These are phyloP conservation scores for Zygothrica quintamaculata DNA, from an alignment of 2,888 invertebrate species.

Conservation along the genomic window DNA sequence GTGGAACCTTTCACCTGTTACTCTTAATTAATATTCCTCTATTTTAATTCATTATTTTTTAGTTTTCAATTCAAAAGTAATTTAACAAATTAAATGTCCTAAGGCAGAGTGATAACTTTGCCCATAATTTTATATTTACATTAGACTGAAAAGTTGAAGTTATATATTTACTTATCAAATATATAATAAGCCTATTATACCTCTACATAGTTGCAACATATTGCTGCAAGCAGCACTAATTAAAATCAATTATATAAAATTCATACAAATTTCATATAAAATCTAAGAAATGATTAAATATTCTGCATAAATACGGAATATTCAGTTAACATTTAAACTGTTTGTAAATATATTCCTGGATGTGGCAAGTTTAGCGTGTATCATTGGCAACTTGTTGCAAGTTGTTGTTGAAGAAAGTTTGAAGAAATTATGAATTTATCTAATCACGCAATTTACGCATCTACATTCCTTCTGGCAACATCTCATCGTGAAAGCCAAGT, in stretches of 20 bases:
- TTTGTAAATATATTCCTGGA: too few relatives aligned
- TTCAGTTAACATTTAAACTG: too few relatives aligned
- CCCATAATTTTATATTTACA: constrained; percentile 19
- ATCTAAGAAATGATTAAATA: too few relatives aligned
- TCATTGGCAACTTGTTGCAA: constrained; percentile 30
- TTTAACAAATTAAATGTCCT: not conserved
- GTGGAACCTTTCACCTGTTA: constrained; percentile 8
- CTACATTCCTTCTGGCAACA: constrained; percentile 48
- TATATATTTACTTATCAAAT: constrained; percentile 11
- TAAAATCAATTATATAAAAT: too few relatives aligned
- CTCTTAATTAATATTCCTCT: constrained; percentile 22
- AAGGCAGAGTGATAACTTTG: not conserved
- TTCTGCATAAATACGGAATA: too few relatives aligned
- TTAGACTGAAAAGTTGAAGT: not conserved
- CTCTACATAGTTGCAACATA: too few relatives aligned
- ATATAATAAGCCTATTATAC: too few relatives aligned
- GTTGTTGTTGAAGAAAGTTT: constrained; percentile 6
- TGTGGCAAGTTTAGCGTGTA: too few relatives aligned
- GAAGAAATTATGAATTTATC: constrained; percentile 63
- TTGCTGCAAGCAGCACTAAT: too few relatives aligned
- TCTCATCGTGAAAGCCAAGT: constrained; percentile 28
- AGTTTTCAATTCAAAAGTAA: constrained; percentile 11
- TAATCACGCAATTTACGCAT: constrained; percentile 46
- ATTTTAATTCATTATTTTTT: not conserved
- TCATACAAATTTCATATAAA: too few relatives aligned